Base-by-base conservation (phyloP, 2,888 invertebrate species). In the Nomada lathburiana region DNA sequence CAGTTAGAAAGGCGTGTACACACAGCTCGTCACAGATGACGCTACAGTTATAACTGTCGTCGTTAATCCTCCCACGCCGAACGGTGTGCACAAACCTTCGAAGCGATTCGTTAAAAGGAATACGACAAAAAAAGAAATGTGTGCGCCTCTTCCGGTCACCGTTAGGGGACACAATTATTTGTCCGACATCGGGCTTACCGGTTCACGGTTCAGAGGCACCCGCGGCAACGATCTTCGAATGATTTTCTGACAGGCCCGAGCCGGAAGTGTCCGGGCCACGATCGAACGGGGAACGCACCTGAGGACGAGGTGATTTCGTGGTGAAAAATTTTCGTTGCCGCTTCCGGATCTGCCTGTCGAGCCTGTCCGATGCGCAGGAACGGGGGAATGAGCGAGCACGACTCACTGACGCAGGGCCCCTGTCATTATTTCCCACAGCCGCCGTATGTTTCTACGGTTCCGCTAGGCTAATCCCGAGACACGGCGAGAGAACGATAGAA, bases 361-460 rank as follows among this genome's bases (percentile, higher is more conserved):
- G 84, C 60, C 84, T 84, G 87, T 86, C 85, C 85, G 60, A 83
- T 62, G 68, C 55, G 52, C n/a, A 68, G 47, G 79, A 60, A 80
- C 67, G 75, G 70, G 67, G 74, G 75, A 77, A 62, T 72, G 87
- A 71, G 65, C 76, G 85, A 64, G 76, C 76, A 81, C 71, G 80
- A 55, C 63, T n/a, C 75, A 80, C 76, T 29, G 84, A 76, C 73
- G 76, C 74, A 72, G 85, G 84, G 88, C 89, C 89, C 91, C 92
- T 92, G 92, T 93, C 92, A 93, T 93, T 93, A 93, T 91, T 92
- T 91, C 90, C 89, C 89, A 89, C 90, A 91, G 90, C 91, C 90
- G 91, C 92, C 93, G 93, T 93, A 92, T 93, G 93, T 93, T 93
- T 93, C 92, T 90, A 91, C 90, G 90, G 92, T 92, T 92, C 91